These are phyloP conservation scores for Scomber scombrus DNA, from an alignment of 2,113 vertebrate species.

Conservation along the genomic window DNA sequence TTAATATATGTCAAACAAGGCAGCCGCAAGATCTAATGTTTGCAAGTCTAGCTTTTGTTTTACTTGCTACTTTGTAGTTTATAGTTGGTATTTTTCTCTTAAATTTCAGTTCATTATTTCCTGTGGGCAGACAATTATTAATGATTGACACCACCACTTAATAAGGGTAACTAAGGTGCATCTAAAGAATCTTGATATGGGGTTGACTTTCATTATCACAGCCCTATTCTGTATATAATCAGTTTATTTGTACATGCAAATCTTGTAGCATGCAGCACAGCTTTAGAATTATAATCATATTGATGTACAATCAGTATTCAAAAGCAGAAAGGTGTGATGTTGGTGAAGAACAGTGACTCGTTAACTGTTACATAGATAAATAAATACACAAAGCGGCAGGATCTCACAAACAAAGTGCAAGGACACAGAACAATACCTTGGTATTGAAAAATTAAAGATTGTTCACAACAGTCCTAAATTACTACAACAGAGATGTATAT, in stretches of 20 bases:
- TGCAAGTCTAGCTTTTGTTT: neutral
- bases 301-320: constrained; percentile 19
- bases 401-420: neutral
- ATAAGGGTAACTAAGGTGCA: neutral
- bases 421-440: neutral
- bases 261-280: neutral
- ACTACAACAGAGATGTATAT: neutral
- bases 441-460: neutral
- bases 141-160: constrained; percentile 14
- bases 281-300: constrained; percentile 30
- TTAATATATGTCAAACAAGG: neutral
- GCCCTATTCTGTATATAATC: neutral
- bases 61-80: neutral
- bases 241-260: neutral
- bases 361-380: neutral
- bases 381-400: neutral
- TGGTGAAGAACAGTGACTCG: neutral
- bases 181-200: constrained; percentile 43
- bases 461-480: neutral
- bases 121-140: constrained; percentile 20
- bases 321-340: neutral
- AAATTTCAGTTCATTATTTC: constrained; percentile 13
- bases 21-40: neutral
- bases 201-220: constrained; percentile 10
- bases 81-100: neutral